Evolutionary conservation across 37 sponge, comb jelly and placozoan species (phyloP), one percentile per base, ranked within the genome.

Genomic region (Agelas oroides): DNA sequence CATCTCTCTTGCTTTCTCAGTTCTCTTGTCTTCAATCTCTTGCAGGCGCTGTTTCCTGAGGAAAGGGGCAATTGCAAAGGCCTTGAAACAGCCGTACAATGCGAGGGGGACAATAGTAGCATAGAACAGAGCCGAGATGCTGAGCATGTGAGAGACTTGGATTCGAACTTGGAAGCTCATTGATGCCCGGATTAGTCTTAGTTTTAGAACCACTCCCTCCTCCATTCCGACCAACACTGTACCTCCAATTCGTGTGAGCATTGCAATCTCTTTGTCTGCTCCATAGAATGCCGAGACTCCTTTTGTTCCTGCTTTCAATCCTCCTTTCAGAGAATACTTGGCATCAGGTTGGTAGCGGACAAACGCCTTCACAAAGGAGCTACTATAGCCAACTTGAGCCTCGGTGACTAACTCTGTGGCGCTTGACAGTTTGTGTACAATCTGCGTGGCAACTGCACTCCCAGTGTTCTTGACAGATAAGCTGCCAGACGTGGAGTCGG

Each of bases 51-150:
- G 69, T 34, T 60, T 85, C 17, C 77, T 76, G 28, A 97, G 80
- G 18, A 88, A 61, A 11, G 95, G 99, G 0, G 82, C 76, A 27
- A 92, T 78, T 11, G 95, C 86, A 46, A 94, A 71, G 23, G 64
- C 67, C 34, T 80, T 91, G 40, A 92, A 53, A 17, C 75, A 59
- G 18, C 89, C 86, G 87, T 88, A 95, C 31, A 86, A 11, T 16
- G 71, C 78, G 11, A 98, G 69, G 25, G 99, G 99, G 11, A 92
- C 30, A 20, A 87, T 18, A 19, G 93, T 92, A 19, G 92, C 99
- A 74, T 92, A 95, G 24, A 96, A 69, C 0, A 93, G 64, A 2
- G 90, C 84, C 28, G 69, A 59, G 0, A 91, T 25, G 36, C 73
- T 60, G 5, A 89, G 35, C 3, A 21, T 20, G 23, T 91, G 79